Base-by-base conservation (phyloP, 2,797 vertebrate species). In the Hirundo rustica region DNA sequence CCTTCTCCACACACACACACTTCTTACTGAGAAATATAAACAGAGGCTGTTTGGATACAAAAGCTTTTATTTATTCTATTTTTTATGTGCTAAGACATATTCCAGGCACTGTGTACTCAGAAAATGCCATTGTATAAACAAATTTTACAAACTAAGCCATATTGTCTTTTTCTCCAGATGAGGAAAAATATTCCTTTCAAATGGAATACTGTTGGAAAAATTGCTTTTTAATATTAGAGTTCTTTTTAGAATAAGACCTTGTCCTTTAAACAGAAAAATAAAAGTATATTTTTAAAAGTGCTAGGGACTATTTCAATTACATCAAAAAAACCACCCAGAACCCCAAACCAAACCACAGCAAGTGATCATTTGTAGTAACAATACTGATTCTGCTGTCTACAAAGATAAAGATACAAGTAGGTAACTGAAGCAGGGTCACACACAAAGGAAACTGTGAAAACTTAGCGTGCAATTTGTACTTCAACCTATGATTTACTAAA, bases 41-140 rank as follows among this genome's bases (percentile, higher is more conserved):
- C 81, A 96, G 85, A 85, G 92, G 62, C 66, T 91, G 36, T 78
- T 83, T 83, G 38, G 84, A 91, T 78, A 84, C 9, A 73, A 93
- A 72, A 88, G 45, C 79, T 54, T 77, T 65, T 79, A 85, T 93
- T 95, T 96, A 84, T 94, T 92, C 64, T 84, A 85, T 95, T 93
- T 88, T 91, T 95, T 81, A 92, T 84, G 64, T 27, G 15, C 66
- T 84, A 91, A 94, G 82, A 96, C 92, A 89, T 71, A 91, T 72
- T 91, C 91, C 89, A 93, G 89, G 82, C 89, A 86, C 85, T 18
- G 30, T 13, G 55, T 13, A 70, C 80, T 86, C 62, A 93, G 70
- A 93, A 94, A 94, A 94, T 60, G 78, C 23, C 76, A 51, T 8
- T 75, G 68, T 44, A 94, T 83, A 92, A 93, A 93, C 32, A 94